phyloP scores from a whole-genome alignment of 2,888 invertebrate species.

The Boloria selene region DNA sequence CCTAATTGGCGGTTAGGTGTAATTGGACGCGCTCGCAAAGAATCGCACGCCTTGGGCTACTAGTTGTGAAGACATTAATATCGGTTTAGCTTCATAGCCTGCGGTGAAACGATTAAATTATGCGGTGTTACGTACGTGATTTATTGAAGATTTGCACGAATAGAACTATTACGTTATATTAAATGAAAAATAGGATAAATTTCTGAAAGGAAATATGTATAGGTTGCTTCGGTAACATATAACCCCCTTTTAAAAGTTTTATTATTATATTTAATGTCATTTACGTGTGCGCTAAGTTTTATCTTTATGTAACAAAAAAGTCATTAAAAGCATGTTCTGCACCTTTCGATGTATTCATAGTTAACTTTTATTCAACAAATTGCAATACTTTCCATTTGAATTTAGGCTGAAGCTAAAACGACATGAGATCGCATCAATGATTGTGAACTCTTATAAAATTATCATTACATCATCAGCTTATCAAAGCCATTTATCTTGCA shows the following conservation, averaged over 20 bases:
- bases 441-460: conserved; percentile 27
- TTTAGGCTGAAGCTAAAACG: not conserved
- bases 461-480: conserved; percentile 33
- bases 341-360: no score
- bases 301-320: no score
- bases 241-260: no score
- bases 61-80: conserved; percentile 37
- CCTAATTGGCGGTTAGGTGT: conserved; percentile 57
- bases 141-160: conserved; percentile 18
- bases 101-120: conserved; percentile 29
- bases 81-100: conserved; percentile 26
- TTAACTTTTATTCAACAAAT: not conserved
- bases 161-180: not conserved
- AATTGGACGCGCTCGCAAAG: conserved; percentile 50
- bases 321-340: no score
- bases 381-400: conserved; percentile 1
- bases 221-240: not conserved
- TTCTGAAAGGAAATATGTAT: not conserved
- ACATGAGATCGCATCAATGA: conserved; percentile 21
- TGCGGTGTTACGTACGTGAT: conserved; percentile 26
- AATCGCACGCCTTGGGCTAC: conserved; percentile 36
- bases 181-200: not conserved
- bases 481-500: conserved; percentile 34
- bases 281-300: no score
- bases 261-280: no score